A percentile compares a stretch with the other conserved stretches of the same genome.
These are phyloP conservation scores for Dissostichus mawsoni DNA, from an alignment of 2,113 vertebrate genomes.

Conservation along the genomic window DNA sequence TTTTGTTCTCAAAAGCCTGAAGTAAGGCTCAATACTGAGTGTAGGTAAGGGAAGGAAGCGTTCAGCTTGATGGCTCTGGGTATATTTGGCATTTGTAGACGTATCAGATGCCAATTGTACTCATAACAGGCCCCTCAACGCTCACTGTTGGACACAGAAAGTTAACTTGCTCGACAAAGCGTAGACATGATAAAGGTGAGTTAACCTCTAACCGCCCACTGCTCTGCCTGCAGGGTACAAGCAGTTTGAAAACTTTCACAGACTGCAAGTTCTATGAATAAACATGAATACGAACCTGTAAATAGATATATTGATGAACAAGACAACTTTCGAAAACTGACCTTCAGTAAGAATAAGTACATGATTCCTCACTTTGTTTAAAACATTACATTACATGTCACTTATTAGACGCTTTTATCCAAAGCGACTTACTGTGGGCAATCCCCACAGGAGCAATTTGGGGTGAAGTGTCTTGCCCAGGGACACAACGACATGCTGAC, in stretches of 20 bases:
- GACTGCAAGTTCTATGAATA: not conserved
- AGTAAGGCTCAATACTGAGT: not conserved
- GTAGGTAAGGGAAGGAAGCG: not conserved
- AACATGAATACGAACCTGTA: not conserved
- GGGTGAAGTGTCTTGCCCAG: no score
- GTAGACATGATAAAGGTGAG: slow-evolving; percentile 35
- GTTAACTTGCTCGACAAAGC: slow-evolving; percentile 8
- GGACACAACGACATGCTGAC: no score
- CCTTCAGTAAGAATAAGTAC: no score
- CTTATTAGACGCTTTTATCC: no score
- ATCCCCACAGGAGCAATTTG: no score
- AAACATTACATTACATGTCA: not conserved
- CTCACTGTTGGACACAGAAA: slow-evolving; percentile 11
- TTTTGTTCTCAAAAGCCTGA: not conserved
- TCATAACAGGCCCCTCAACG: not conserved
- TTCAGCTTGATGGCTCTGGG: not conserved
- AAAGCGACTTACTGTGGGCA: no score
- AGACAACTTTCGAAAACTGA: not conserved
- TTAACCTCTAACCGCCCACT: slow-evolving; percentile 39
- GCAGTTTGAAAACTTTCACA: not conserved
- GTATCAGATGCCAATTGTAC: slow-evolving; percentile 2
- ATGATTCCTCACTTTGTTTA: not conserved
- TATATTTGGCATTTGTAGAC: slow-evolving; percentile 2
- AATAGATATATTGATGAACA: not conserved
- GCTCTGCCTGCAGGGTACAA: slow-evolving; percentile 21